Evolutionary conservation across 2,888 invertebrate genomes (phyloP).

Genomic region (Ditula angustiorana): DNA sequence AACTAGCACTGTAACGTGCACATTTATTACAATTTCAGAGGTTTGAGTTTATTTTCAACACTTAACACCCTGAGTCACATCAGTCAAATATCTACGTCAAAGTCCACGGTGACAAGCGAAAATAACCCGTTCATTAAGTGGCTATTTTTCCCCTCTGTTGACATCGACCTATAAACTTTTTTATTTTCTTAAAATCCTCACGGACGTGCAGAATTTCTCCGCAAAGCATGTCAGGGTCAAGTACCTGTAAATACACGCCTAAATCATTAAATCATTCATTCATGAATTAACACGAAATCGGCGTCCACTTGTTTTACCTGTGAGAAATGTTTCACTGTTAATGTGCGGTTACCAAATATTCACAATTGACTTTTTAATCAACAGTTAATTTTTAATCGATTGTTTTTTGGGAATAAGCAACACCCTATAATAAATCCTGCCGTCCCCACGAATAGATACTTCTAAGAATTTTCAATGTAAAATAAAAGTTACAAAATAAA

Average conservation of each 20-base stretch:
- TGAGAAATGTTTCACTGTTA: conserved; percentile 8
- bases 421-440: too few species aligned
- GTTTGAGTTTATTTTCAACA: conserved; percentile 13
- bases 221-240: conserved; percentile 68
- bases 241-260: conserved; percentile 39
- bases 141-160: conserved; percentile 60
- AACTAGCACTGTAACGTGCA: too few species aligned
- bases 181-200: conserved; percentile 56
- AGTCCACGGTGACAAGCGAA: conserved; percentile 44
- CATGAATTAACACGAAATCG: conserved; percentile 24
- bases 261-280: conserved; percentile 37
- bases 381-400: too few species aligned
- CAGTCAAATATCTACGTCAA: conserved; percentile 33
- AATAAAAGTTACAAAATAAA: too few species aligned
- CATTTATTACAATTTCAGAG: conserved; percentile 7
- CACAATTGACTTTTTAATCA: too few species aligned
- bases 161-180: conserved; percentile 65
- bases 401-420: too few species aligned
- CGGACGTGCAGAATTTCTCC: conserved; percentile 59
- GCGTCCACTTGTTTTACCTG: conserved; percentile 15
- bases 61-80: conserved; percentile 32
- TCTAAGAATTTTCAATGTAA: too few species aligned
- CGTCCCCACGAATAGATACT: too few species aligned
- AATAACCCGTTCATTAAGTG: conserved; percentile 60
- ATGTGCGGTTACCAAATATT: too few species aligned